A percentile compares a stretch with the other conserved stretches of the same genome.
phyloP scores from a whole-genome alignment of 2,888 invertebrate species.

The Bimastos eiseni region DNA sequence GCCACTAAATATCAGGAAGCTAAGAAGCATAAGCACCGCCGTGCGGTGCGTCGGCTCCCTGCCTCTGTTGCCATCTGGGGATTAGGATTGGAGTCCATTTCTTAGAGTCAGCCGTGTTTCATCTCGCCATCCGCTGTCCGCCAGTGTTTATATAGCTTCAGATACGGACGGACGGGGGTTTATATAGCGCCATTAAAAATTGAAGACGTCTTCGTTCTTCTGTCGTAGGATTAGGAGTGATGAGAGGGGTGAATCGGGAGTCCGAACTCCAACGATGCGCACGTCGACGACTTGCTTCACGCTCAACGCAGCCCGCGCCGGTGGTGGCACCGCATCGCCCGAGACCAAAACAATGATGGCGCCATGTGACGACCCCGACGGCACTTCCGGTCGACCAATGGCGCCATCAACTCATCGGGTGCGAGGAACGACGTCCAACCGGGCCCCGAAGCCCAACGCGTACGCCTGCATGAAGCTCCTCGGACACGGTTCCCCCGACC shows the following conservation, averaged over 20 bases:
- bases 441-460: slow-evolving; percentile 22
- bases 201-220: background rate
- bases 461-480: slow-evolving; percentile 33
- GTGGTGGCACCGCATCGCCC: background rate
- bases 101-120: background rate
- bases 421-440: background rate
- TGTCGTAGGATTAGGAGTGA: background rate
- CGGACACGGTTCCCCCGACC: slow-evolving; percentile 18
- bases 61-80: background rate
- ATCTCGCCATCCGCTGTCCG: background rate
- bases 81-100: background rate
- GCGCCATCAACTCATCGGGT: slow-evolving; percentile 21
- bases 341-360: slow-evolving; percentile 24
- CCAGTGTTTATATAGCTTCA: background rate
- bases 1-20: background rate
- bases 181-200: background rate
- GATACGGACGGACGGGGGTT: background rate
- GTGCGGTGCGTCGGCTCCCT: background rate
- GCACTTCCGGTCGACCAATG: background rate
- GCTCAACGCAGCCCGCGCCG: background rate
- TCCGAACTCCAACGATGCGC: background rate
- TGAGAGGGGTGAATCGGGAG: background rate
- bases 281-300: slow-evolving; percentile 18
- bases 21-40: background rate
- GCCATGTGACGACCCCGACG: background rate